phyloP scores from a whole-genome alignment of 2,797 vertebrate genomes.

The Micropoecilia bifurca region DNA sequence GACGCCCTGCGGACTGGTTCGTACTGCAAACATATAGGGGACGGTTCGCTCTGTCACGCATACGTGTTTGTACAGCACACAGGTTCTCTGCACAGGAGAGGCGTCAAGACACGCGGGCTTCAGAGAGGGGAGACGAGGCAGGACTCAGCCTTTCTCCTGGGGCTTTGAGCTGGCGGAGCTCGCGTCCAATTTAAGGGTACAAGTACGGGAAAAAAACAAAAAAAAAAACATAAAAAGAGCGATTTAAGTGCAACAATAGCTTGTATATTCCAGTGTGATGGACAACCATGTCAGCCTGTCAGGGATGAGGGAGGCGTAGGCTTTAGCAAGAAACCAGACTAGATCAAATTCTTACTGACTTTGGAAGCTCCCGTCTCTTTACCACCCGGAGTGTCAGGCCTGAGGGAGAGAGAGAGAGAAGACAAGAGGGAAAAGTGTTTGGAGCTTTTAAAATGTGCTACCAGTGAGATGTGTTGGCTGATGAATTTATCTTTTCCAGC shows the following conservation, averaged over 20 bases:
- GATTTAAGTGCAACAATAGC: constrained; percentile 59
- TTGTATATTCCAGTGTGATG: constrained; percentile 75
- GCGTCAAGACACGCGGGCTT: constrained; percentile 13
- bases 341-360: constrained; percentile 99
- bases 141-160: neutral
- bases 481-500: neutral
- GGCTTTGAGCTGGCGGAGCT: constrained; percentile 25
- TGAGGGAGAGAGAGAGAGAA: constrained; percentile 45
- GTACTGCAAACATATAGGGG: constrained; percentile 35
- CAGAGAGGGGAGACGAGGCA: neutral
- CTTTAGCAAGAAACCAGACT: constrained; percentile 89
- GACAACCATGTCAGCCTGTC: constrained; percentile 86
- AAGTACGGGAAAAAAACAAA: constrained; percentile 7
- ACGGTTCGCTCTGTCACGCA: constrained; percentile 23
- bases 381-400: constrained; percentile 93
- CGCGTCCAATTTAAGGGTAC: constrained; percentile 39
- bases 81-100: constrained; percentile 21
- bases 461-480: neutral
- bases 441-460: neutral
- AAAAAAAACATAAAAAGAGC: neutral
- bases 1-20: neutral
- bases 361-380: constrained; percentile 99
- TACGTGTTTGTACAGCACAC: constrained; percentile 36
- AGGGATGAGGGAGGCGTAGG: constrained; percentile 87
- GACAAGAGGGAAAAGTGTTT: neutral